These are phyloP conservation scores for Oophaga pumilio DNA, from an alignment of 2,113 vertebrate genomes.

Conservation along the genomic window DNA sequence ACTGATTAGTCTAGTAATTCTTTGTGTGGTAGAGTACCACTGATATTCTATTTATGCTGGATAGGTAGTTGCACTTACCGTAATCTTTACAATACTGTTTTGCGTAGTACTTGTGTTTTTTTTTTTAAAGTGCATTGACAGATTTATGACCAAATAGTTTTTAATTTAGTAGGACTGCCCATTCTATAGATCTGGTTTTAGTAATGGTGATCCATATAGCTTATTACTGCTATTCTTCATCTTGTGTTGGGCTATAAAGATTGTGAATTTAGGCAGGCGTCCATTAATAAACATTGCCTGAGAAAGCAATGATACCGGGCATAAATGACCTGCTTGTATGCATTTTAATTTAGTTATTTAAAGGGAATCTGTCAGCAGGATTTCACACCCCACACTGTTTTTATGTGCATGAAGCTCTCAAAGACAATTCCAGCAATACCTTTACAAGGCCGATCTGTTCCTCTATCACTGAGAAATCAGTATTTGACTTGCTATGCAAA, in stretches of 20 bases:
- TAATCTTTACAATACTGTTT: neutral
- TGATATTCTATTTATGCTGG: neutral
- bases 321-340: neutral
- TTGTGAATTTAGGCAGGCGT: neutral
- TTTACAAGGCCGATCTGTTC: too few relatives aligned
- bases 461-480: too few relatives aligned
- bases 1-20: too few relatives aligned
- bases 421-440: too few relatives aligned
- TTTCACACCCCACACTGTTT: too few relatives aligned
- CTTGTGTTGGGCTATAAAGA: neutral
- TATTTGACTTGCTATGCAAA: too few relatives aligned
- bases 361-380: too few relatives aligned
- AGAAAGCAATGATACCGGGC: neutral
- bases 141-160: slow-evolving; percentile 14
- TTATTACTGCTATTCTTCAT: neutral
- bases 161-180: neutral
- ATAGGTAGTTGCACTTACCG: neutral
- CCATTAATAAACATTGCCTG: slow-evolving; percentile 11
- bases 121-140: neutral
- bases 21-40: too few relatives aligned
- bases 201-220: neutral
- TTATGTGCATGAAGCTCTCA: too few relatives aligned
- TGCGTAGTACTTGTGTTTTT: neutral
- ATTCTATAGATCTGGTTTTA: neutral
- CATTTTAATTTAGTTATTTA: neutral